phyloP scores from a whole-genome alignment of 1,140 invertebrate species.

The Brachionus calyciflorus region DNA sequence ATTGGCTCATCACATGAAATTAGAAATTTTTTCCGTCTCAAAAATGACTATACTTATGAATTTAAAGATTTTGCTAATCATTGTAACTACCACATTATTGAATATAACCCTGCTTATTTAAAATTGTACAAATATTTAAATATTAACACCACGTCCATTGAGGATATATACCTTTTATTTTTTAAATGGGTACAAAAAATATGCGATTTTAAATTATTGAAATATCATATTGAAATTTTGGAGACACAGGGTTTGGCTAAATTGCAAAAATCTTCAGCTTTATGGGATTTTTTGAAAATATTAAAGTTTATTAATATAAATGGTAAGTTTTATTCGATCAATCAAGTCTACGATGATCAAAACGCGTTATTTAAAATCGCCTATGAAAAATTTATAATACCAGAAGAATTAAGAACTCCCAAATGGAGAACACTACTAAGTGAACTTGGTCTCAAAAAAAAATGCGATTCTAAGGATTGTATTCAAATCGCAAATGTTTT shows the following conservation, averaged over 20 bases:
- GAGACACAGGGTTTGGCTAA: not conserved
- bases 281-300: not conserved
- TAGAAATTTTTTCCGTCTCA: not conserved
- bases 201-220: not conserved
- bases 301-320: conserved; percentile 17
- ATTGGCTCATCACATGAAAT: not conserved
- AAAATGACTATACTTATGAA: not conserved
- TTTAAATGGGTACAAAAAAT: not conserved
- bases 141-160: not conserved
- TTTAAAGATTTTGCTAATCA: conserved; percentile 7
- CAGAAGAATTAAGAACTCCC: not conserved
- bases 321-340: not conserved
- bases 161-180: not conserved
- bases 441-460: not conserved
- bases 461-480: not conserved
- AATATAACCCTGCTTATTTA: not conserved
- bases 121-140: not conserved
- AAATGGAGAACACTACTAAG: not conserved
- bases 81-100: not conserved
- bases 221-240: not conserved
- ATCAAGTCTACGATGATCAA: conserved; percentile 1
- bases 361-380: not conserved
- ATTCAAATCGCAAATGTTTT: not conserved
- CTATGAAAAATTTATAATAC: not conserved
- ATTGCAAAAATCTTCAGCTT: not conserved